A percentile compares a stretch with the other conserved stretches of the same genome.
Evolutionary conservation across 2,113 vertebrate species (phyloP).

Genomic region (Corythornis cristatus): DNA sequence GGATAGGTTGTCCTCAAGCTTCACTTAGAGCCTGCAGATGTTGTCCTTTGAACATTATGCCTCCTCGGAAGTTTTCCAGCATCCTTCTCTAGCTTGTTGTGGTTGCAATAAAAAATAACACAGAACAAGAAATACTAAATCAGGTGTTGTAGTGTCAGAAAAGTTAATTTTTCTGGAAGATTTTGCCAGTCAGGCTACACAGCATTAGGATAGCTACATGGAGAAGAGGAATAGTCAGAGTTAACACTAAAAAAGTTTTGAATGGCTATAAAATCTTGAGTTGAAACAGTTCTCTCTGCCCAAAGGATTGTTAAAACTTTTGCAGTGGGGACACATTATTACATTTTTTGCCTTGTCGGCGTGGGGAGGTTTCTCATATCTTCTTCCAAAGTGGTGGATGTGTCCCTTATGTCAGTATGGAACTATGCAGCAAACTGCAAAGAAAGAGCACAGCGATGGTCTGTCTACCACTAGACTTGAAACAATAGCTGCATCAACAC

Average conservation of each 20-base stretch:
- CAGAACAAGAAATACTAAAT: background rate
- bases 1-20: background rate
- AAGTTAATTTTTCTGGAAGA: background rate
- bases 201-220: background rate
- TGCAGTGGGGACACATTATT: background rate
- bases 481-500: conserved; percentile 51
- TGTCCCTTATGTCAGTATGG: background rate
- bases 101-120: background rate
- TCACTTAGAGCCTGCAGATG: background rate
- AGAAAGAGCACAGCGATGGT: background rate
- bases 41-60: background rate
- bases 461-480: background rate
- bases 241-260: conserved; percentile 11
- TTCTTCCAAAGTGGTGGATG: background rate
- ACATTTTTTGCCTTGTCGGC: background rate
- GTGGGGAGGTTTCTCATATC: background rate
- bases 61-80: background rate
- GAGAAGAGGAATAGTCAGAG: background rate
- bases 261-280: background rate
- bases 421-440: background rate
- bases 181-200: background rate
- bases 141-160: background rate
- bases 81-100: background rate
- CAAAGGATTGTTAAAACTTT: conserved; percentile 15
- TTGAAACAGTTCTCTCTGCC: background rate